Conservation (phyloP, 30 jellyfish, hydroid and myxozoan genomes). For the Cassiopea andromeda region DNA sequence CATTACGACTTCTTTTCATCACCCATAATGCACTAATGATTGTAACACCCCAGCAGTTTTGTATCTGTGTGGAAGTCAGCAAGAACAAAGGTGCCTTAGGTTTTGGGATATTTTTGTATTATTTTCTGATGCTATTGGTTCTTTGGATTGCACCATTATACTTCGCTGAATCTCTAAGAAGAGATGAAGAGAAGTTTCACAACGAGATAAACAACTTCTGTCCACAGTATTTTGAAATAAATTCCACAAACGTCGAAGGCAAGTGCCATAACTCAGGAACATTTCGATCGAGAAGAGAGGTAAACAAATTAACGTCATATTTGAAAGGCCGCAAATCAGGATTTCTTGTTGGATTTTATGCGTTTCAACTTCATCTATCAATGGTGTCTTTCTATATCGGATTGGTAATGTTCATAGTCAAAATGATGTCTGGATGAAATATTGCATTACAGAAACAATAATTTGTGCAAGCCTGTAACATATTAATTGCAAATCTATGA, state of each 20-base stretch:
- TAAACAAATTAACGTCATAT: slow-evolving; percentile 35
- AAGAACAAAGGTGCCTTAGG: background rate
- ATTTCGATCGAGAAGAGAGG: slow-evolving; percentile 44
- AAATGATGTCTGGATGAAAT: no score
- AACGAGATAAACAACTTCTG: slow-evolving; percentile 44
- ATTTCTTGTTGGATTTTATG: slow-evolving; percentile 53
- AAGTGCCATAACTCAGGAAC: background rate
- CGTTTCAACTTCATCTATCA: slow-evolving; percentile 45
- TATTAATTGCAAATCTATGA: no score
- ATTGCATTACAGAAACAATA: no score
- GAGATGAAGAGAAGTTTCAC: slow-evolving; percentile 18
- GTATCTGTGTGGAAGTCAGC: slow-evolving; percentile 7
- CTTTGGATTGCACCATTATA: slow-evolving; percentile 41
- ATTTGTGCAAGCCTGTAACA: no score
- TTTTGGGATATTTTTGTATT: background rate
- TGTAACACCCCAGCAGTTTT: slow-evolving; percentile 23
- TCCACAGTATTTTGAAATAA: slow-evolving; percentile 5
- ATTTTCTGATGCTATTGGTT: background rate
- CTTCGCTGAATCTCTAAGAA: slow-evolving; percentile 43
- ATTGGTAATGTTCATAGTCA: slow-evolving; percentile 19
- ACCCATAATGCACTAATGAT: slow-evolving; percentile 34
- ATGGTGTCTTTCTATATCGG: slow-evolving; percentile 56
- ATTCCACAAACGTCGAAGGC: background rate
- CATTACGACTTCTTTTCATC: background rate
- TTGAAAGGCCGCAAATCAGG: slow-evolving; percentile 57